phyloP scores from a whole-genome alignment of 2,888 invertebrate genomes.

The Meganola albula region DNA sequence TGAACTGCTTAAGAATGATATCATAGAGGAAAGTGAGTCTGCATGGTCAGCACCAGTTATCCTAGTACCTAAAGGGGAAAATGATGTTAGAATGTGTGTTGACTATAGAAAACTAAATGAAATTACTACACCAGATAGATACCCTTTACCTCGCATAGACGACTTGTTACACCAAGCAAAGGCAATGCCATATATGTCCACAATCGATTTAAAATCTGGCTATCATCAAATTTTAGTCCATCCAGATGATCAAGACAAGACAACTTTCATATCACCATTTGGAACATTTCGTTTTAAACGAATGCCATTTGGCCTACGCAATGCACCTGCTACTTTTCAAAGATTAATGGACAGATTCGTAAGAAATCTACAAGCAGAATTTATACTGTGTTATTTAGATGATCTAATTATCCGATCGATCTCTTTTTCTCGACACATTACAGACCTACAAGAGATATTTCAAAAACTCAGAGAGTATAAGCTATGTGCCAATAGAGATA shows the following conservation, averaged over 20 bases:
- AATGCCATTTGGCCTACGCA: conserved; percentile 34
- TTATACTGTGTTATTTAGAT: conserved; percentile 5
- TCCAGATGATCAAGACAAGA: conserved; percentile 26
- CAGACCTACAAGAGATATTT: conserved; percentile 2
- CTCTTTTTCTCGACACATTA: conserved; percentile 3
- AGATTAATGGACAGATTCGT: conserved; percentile 17
- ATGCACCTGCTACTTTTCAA: conserved; percentile 34
- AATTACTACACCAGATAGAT: conserved; percentile 11
- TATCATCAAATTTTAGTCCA: conserved; percentile 37
- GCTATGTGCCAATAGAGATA: conserved; percentile 4
- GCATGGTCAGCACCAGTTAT: conserved; percentile 13
- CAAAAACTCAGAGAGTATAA: conserved; percentile 2
- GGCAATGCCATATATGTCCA: conserved; percentile 12
- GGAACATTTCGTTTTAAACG: conserved; percentile 29
- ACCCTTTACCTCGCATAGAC: conserved; percentile 15
- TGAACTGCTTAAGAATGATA: conserved; percentile 6
- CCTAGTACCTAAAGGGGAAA: conserved; percentile 9
- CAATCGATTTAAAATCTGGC: conserved; percentile 30
- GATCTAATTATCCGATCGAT: conserved; percentile 5
- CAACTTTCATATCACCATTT: conserved; percentile 30
- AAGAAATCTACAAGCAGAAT: conserved; percentile 3
- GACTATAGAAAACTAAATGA: conserved; percentile 10
- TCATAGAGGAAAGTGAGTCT: conserved; percentile 9
- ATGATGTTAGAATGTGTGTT: conserved; percentile 9
- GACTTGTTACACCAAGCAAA: conserved; percentile 9